Base-by-base conservation (phyloP, 2,113 vertebrate genomes). In the Heloderma charlesbogerti region DNA sequence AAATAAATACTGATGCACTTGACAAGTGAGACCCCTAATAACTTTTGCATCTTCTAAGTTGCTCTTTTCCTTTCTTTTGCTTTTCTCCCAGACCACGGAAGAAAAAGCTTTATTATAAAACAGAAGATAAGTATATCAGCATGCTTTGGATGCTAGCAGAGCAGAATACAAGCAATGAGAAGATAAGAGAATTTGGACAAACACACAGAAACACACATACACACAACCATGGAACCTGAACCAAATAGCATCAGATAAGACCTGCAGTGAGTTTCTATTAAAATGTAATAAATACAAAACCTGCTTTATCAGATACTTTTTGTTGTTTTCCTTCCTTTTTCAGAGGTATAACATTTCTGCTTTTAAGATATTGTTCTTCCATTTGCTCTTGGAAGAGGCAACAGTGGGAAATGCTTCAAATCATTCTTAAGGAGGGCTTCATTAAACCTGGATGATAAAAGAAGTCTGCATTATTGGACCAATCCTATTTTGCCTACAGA, bases 171-270 rank as follows among this genome's bases (percentile, higher is more conserved):
- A 95, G 97, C 94, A 96, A 96, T 91, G 93, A 95, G 94, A 95
- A 97, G 97, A 98, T 97, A 97, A 97, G 96, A 95, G 97, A 97
- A 96, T 97, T 97, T 97, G 97, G 97, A 96, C 95, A 96, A 97
- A 97, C 96, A 97, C 94, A 96, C 96, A 96, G 96, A 96, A 12
- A 22, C 72, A 67, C 37, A 66, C 60, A 87, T 48, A 60, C 72
- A 57, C 57, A 94, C 43, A 22, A 54, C 95, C 92, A 93, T 95
- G 96, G 97, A 97, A 97, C 94, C 96, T 96, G 97, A 97, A 96
- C 95, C 96, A 94, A 97, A 97, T 96, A 95, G 97, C 96, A 97
- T 96, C 94, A 97, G 97, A 98, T 98, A 98, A 98, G 94, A 79
- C 93, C 92, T 94, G 89, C 86, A 93, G 95, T 93, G 96, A 92